Evolutionary conservation across 2,888 invertebrate genomes (phyloP).

Genomic region (Euclidia mi): DNA sequence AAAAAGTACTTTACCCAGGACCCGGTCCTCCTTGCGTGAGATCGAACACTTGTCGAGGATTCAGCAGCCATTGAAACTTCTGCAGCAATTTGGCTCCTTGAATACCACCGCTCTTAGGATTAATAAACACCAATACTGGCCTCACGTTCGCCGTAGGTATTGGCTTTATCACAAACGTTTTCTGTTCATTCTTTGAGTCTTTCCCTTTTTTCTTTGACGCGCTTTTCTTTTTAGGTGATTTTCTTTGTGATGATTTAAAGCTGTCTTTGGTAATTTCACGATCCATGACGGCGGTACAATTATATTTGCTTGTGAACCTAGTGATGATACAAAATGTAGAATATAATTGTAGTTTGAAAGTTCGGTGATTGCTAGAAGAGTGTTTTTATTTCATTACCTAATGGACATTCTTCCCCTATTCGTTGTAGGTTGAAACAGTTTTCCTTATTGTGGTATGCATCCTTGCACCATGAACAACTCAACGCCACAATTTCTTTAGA

Average conservation of each 20-base stretch:
- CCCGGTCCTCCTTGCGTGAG: conserved; percentile 97
- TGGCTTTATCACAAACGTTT: conserved; percentile 97
- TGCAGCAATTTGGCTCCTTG: conserved; percentile 98
- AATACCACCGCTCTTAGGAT: conserved; percentile 99
- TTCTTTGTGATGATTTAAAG: conserved; percentile 96
- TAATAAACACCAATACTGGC: conserved; percentile 99
- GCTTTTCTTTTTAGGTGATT: conserved; percentile 94
- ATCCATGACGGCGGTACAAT: conserved; percentile 99
- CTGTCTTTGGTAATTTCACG: conserved; percentile 96
- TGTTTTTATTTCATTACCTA: conserved; percentile 90
- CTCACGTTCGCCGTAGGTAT: conserved; percentile 95
- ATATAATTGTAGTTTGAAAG: conserved; percentile 7
- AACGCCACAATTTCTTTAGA: conserved; percentile 98
- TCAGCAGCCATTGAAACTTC: conserved; percentile 99
- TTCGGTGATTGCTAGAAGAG: conserved; percentile 8
- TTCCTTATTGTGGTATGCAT: conserved; percentile 99
- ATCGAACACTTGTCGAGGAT: conserved; percentile 99
- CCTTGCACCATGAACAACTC: conserved; percentile 99
- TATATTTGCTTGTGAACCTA: conserved; percentile 95
- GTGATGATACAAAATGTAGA: conserved; percentile 14
- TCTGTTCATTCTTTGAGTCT: conserved; percentile 90
- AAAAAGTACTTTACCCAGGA: conserved; percentile 93
- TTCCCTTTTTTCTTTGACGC: conserved; percentile 91
- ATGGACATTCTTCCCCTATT: conserved; percentile 97
- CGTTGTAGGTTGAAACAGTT: conserved; percentile 97